Conservation (phyloP, 2,888 invertebrate genomes). For the Sisyra nigra region DNA sequence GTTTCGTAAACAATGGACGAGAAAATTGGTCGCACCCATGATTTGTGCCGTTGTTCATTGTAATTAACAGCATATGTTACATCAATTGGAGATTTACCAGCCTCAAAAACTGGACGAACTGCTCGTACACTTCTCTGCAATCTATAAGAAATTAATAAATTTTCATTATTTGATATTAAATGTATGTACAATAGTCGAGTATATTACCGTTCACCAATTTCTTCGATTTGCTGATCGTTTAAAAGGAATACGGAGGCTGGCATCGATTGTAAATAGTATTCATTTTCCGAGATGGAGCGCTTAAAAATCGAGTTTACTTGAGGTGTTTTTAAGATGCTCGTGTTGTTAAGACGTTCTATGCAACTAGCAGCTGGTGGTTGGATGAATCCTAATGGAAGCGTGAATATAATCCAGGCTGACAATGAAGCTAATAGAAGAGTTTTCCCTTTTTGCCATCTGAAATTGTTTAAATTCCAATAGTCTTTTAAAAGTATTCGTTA, state of each 20-base stretch:
- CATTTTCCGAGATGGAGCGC: constrained; percentile 26
- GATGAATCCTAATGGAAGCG: constrained; percentile 87
- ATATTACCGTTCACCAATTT: not conserved
- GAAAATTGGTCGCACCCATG: constrained; percentile 80
- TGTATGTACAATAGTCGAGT: not conserved
- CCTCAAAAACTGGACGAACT: constrained; percentile 23
- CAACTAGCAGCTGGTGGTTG: constrained; percentile 89
- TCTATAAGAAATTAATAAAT: constrained; percentile 13
- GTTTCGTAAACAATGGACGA: constrained; percentile 84
- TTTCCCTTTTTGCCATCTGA: constrained; percentile 70
- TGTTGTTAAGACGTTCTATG: constrained; percentile 49
- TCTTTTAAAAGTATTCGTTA: no score
- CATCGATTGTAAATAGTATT: constrained; percentile 9
- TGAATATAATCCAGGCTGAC: constrained; percentile 93
- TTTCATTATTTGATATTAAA: no score
- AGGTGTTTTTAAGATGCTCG: constrained; percentile 45
- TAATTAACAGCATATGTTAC: constrained; percentile 65
- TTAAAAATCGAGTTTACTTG: constrained; percentile 30
- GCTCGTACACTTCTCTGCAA: constrained; percentile 26
- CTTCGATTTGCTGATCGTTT: not conserved
- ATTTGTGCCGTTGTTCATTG: constrained; percentile 45
- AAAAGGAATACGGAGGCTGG: no score
- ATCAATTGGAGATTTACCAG: constrained; percentile 55
- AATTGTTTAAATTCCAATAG: no score
- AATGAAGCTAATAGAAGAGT: constrained; percentile 77